Evolutionary conservation across 2,113 vertebrate species (phyloP).

Genomic region (Strix uralensis): DNA sequence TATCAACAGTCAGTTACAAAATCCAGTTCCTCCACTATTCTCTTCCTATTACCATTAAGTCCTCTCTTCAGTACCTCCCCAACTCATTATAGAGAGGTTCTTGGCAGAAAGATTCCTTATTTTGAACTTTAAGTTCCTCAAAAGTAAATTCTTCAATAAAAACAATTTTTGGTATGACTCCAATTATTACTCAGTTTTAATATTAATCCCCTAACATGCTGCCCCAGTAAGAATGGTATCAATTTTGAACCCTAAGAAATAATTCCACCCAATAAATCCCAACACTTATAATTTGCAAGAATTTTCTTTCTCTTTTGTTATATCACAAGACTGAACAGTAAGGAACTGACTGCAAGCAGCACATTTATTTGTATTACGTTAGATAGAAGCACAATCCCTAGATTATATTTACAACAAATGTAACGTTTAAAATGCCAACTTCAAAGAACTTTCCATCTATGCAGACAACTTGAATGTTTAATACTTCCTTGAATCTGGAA

Average conservation of each 20-base stretch:
- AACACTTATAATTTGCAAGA: not conserved
- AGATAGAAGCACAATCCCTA: not conserved
- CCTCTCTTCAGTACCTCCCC: not conserved
- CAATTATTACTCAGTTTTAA: not conserved
- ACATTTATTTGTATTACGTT: not conserved
- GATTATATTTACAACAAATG: not conserved
- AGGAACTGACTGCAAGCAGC: not conserved
- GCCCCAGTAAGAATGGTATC: not conserved
- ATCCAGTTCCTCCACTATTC: not conserved
- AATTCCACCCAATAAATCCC: not conserved
- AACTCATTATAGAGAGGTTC: not conserved
- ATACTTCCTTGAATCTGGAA: not conserved
- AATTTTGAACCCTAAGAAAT: not conserved
- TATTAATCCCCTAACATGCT: not conserved
- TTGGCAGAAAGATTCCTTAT: not conserved
- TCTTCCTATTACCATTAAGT: not conserved
- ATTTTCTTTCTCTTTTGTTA: not conserved
- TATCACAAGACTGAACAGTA: not conserved
- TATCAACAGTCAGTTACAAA: not conserved
- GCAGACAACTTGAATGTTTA: not conserved
- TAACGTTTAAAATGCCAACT: not conserved
- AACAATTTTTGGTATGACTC: not conserved
- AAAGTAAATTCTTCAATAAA: not conserved
- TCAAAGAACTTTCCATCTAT: not conserved
- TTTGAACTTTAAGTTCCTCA: not conserved